Evolutionary conservation across 1,140 invertebrate genomes (phyloP).

Genomic region (Drosophila nikananu): DNA sequence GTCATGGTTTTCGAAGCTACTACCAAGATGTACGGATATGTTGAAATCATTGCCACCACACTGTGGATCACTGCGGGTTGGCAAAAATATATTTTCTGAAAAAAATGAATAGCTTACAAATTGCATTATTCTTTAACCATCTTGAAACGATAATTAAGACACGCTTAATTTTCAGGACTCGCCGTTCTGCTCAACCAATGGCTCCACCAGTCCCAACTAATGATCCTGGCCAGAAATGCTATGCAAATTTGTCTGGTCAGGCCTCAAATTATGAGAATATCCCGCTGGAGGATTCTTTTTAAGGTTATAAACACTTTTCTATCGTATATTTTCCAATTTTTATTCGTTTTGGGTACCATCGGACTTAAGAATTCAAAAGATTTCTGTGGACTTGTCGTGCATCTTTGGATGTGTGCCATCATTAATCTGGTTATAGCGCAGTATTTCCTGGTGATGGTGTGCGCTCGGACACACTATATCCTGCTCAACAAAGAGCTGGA

Average conservation of each 20-base stretch:
- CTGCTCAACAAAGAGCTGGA: background rate
- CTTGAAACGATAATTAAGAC: too few relatives aligned
- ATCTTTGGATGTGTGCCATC: background rate
- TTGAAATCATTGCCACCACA: background rate
- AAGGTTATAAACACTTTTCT: background rate
- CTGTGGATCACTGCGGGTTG: background rate
- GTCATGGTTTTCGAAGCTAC: accelerated
- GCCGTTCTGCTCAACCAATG: background rate
- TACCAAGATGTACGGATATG: accelerated
- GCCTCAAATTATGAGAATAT: background rate
- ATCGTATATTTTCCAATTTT: accelerated
- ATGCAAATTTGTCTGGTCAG: background rate
- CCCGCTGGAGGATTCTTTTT: background rate
- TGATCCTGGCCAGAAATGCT: background rate
- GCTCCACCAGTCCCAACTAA: background rate
- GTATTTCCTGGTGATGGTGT: background rate
- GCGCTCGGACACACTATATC: background rate
- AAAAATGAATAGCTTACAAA: background rate
- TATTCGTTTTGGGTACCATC: accelerated
- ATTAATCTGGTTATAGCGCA: background rate
- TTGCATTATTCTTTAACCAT: too few relatives aligned
- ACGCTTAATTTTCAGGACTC: background rate
- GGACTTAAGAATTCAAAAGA: accelerated
- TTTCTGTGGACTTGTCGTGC: background rate
- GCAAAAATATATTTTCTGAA: too few relatives aligned